Conservation (phyloP, 2,797 vertebrate genomes). For the Hydrocynus forskahlii region DNA sequence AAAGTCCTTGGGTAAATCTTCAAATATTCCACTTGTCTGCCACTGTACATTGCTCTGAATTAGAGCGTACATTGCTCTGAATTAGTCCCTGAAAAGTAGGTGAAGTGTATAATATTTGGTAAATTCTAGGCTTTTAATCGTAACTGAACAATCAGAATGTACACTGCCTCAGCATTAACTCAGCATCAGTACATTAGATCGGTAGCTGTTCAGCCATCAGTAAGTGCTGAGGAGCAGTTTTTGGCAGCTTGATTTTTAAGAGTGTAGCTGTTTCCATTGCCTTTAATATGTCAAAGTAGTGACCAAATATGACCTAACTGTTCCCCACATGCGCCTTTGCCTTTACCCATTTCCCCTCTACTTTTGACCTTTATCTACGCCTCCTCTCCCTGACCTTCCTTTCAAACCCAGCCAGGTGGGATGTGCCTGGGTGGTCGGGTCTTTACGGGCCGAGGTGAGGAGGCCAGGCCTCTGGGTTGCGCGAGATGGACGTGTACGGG, state of each 20-base stretch:
- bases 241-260: neutral
- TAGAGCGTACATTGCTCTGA: too few species aligned
- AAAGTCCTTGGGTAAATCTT: too few species aligned
- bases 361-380: conserved; percentile 24
- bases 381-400: neutral
- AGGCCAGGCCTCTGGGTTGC: conserved; percentile 29
- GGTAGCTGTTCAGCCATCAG: too few species aligned
- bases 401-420: conserved; percentile 11
- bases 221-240: too few species aligned
- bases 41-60: too few species aligned
- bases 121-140: too few species aligned
- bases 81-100: too few species aligned
- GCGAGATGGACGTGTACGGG: conserved; percentile 55
- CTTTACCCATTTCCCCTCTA: neutral
- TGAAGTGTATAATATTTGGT: too few species aligned
- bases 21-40: too few species aligned
- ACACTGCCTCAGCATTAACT: too few species aligned
- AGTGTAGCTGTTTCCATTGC: neutral
- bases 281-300: conserved; percentile 3
- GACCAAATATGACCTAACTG: conserved; percentile 23
- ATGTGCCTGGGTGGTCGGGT: conserved; percentile 17
- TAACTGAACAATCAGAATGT: too few species aligned
- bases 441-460: conserved; percentile 4
- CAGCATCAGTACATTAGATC: too few species aligned
- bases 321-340: conserved; percentile 25